phyloP scores from a whole-genome alignment of 2,797 vertebrate species.

The Myotis planiceps region DNA sequence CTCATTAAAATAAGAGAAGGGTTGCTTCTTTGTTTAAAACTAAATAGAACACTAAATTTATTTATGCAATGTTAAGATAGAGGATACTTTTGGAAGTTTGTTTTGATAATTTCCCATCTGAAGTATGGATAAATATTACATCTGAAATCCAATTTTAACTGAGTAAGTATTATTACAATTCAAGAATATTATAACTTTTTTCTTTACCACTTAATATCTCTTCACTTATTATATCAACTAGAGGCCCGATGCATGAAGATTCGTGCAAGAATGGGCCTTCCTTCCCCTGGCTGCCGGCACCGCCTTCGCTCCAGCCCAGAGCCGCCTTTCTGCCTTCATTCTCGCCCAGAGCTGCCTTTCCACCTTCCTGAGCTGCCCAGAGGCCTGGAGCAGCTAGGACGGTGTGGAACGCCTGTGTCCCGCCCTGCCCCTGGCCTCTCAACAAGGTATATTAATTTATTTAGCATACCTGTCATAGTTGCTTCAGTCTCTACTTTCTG shows the following conservation, averaged over 20 bases:
- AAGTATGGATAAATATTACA: conserved; percentile 32
- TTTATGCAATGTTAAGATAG: background rate
- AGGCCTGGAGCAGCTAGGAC: too few species aligned
- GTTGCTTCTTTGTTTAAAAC: background rate
- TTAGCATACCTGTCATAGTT: background rate
- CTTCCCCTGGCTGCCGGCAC: too few species aligned
- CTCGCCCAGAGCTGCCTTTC: too few species aligned
- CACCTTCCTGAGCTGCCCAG: too few species aligned
- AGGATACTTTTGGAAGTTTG: background rate
- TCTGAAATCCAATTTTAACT: conserved; percentile 55
- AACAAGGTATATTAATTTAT: conserved; percentile 32
- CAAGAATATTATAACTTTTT: background rate
- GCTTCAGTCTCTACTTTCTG: background rate
- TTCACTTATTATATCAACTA: conserved; percentile 37
- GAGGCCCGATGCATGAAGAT: too few species aligned
- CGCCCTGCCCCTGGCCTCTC: background rate
- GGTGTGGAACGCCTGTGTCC: too few species aligned
- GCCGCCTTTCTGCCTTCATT: too few species aligned
- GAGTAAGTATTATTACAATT: conserved; percentile 49
- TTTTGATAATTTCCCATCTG: conserved; percentile 15
- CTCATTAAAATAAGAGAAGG: background rate
- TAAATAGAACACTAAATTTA: background rate
- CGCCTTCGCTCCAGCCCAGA: too few species aligned
- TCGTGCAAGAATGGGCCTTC: too few species aligned
- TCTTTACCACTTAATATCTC: conserved; percentile 2